Base-by-base conservation (phyloP, 2,888 invertebrate species). In the Magallana nippona region DNA sequence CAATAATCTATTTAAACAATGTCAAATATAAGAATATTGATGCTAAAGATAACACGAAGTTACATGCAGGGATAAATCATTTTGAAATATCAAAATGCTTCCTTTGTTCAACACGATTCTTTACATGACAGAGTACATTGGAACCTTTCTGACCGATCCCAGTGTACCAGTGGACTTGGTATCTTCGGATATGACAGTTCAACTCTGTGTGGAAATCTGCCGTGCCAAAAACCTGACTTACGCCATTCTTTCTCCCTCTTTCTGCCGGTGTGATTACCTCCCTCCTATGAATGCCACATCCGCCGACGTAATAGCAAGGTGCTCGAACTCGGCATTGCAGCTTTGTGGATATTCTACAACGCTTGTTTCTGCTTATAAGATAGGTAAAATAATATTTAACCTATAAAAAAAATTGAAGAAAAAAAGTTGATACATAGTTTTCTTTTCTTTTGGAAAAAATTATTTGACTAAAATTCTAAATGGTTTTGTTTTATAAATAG, bases 141-240 rank as follows among this genome's bases (percentile, higher is more conserved):
- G 44, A 8, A 44, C 5, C 44, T 44, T 44, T 44, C 44, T 44
- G 44, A 5, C 44, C 44, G 44, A 44, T 44, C 5, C 44, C 71
- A 71, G 32, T 15, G 71, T 71, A 71, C 32, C 13, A 27, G 71
- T 22, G 71, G 15, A 32, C 27, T 71, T 71, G 13, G 15, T 3
- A 2, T 71, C 71, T 15, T 2, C 2, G 22, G 15, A 13, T 15
- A 82, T 82, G 82, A 63, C 82, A 3, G 44, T 82, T 1, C 55
- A 62, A 11, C 22, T 55, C n/a, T 82, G 82, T 71, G 71, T 82
- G 11, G 82, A 82, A 71, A 44, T 55, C 44, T 82, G 82, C 27
- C 58, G 82, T 22, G 22, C 13, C 3, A 11, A 19, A 3, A 71
- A 32, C n/a, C 17, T 2, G 5, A 19, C 82, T 22, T 82, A 71